Base-by-base conservation (phyloP, 2,113 vertebrate species). In the Beaufortia kweichowensis region DNA sequence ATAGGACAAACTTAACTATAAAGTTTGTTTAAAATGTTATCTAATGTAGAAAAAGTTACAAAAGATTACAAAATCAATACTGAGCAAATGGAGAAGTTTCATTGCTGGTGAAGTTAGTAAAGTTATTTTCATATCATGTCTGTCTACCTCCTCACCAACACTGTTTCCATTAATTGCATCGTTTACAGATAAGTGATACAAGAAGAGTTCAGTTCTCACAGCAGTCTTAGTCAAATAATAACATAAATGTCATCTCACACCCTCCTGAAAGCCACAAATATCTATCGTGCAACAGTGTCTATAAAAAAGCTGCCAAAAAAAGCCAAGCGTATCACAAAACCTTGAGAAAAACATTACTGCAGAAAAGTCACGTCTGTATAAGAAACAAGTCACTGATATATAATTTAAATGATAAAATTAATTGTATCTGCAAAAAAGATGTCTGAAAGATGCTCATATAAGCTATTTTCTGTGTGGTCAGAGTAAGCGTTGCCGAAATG, bases 381-480 rank as follows among this genome's bases (percentile, higher is more conserved):
- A n/a, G 2, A n/a, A 26, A 67, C 26, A 67, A 1, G 12, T 50
- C 9, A 21, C 9, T 50, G 26, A 31, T 53, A 19, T n/a, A 17
- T 31, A 31, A 9, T 23, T 63, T 39, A 3, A 4, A 15, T 35
- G 19, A n/a, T 21, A 9, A 62, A 62, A 62, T 35, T 3, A 60
- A 19, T 35, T 1, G 12, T 33, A 50, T 3, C 9, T 50, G 48
- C 48, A 31, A 31, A 28, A 35, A 15, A 17, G 19, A 29, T 17
- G 14, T 14, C 19, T 1, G 17, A 55, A 15, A 55, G 48, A 69
- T 53, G 19, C 1, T 15, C 4, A 17, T 76, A 39, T 12, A 41
- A 73, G 46, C 43, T 46, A 5, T 35, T 79, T 69, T 56, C 66
- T 65, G 57, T 35, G 29, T 59, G 41, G 72, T 68, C 65, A 56